Evolutionary conservation across 2,797 vertebrate genomes (phyloP).

Genomic region (Syndactyla subalaris): DNA sequence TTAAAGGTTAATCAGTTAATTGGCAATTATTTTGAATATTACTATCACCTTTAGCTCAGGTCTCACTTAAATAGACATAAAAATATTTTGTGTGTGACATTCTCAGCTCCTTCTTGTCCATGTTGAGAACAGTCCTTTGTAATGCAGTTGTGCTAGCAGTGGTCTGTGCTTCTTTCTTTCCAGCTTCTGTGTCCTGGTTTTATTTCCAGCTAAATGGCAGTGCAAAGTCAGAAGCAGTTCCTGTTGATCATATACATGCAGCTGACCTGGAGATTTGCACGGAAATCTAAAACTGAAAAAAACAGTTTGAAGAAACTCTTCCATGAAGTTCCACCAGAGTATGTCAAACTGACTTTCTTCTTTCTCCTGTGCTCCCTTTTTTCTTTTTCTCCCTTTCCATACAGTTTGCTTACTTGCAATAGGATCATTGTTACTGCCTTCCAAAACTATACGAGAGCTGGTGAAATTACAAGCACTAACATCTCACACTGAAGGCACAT

Average conservation of each 20-base stretch:
- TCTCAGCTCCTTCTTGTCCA: neutral
- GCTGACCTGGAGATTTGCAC: neutral
- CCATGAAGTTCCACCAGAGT: neutral
- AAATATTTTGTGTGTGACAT: fast-evolving
- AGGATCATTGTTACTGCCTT: neutral
- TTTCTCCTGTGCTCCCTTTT: neutral
- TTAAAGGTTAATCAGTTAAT: neutral
- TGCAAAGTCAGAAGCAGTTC: slow-evolving; percentile 1
- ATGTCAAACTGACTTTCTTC: neutral
- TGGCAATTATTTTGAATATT: neutral
- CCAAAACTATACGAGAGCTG: neutral
- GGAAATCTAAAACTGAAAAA: neutral
- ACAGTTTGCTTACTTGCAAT: neutral
- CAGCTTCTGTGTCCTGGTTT: neutral
- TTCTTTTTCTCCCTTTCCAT: neutral
- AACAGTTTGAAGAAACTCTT: neutral
- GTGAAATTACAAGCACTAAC: neutral
- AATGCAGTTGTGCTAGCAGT: neutral
- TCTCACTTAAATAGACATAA: neutral
- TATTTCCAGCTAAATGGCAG: neutral
- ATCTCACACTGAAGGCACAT: neutral
- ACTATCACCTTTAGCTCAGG: neutral
- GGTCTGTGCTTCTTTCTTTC: neutral
- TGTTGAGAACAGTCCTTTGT: neutral
- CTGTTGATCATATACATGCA: neutral